Base-by-base conservation (phyloP, 2,797 vertebrate species). In the Scolopax bukidnonensis region DNA sequence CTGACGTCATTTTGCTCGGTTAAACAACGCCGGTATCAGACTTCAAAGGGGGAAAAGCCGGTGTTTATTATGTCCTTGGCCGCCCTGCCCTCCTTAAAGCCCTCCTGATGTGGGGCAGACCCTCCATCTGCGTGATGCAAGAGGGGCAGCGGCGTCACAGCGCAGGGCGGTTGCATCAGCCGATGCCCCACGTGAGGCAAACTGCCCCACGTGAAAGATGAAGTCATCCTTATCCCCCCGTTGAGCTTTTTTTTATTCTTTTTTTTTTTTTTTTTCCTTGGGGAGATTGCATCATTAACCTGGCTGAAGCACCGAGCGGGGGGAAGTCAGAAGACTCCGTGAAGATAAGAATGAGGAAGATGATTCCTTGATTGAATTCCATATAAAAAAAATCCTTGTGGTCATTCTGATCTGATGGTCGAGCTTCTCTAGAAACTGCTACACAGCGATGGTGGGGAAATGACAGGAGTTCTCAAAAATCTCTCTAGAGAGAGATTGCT, bases 61-160 rank as follows among this genome's bases (percentile, higher is more conserved):
- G 10, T 1, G 21, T 7, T 8, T 0, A 3, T 8, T 0, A 3
- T 10, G 68, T 4, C 54, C 41, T 33, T 6, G 36, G 1, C 12
- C 12, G 20, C 6, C 43, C 64, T 10, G 3, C 27, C 64, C 10
- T 18, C 45, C 30, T 4, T 1, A 4, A 20, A 15, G 40, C 25
- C 54, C 45, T 1, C 47, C 45, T 1, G 28, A 10, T 2, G 45
- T 9, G 1, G 28, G 16, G 33, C 25, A 33, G 67, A 30, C 77
- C 63, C 15, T 28, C 51, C 6, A 3, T 6, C 33, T 6, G 54
- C 23, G 0, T n/a, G 87, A 82, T 54, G 80, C 92, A 82, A 84
- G 70, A 53, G 51, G 18, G 53, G 30, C 2, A 14, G 51, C 41
- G 4, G 32, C 7, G 0, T 10, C 7, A 8, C 61, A 3, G 56